Conservation (phyloP, 1,140 invertebrate genomes). For the Tribolium castaneum region DNA sequence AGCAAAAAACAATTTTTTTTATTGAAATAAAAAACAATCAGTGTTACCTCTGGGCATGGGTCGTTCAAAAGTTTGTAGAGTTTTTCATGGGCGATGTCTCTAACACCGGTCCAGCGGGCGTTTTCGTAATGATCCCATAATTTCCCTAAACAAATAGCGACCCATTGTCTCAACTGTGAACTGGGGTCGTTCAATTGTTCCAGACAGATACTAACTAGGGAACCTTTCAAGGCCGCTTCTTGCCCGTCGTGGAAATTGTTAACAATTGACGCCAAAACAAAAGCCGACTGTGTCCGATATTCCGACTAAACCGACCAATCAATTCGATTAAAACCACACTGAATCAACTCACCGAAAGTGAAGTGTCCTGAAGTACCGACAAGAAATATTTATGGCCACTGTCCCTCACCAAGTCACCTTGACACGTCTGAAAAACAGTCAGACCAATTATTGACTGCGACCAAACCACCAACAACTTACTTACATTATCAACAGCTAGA, state of each 20-base stretch:
- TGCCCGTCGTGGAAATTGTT: slow-evolving; percentile 88
- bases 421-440: slow-evolving; percentile 80
- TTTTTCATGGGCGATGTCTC: slow-evolving; percentile 97
- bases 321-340: neutral
- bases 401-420: slow-evolving; percentile 95
- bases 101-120: slow-evolving; percentile 94
- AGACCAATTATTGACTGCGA: neutral
- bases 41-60: slow-evolving; percentile 81
- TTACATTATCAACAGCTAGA: slow-evolving; percentile 93
- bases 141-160: slow-evolving; percentile 92
- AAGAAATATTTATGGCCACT: slow-evolving; percentile 96
- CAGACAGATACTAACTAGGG: slow-evolving; percentile 88
- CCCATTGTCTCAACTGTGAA: slow-evolving; percentile 86
- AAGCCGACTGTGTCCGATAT: slow-evolving; percentile 89
- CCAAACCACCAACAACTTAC: slow-evolving; percentile 59
- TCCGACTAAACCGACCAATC: slow-evolving; percentile 72
- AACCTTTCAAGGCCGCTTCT: slow-evolving; percentile 87
- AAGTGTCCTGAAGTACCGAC: slow-evolving; percentile 85
- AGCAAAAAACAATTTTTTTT: slow-evolving; percentile 33
- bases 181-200: slow-evolving; percentile 77
- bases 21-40: slow-evolving; percentile 1
- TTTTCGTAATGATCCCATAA: slow-evolving; percentile 94
- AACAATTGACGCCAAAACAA: slow-evolving; percentile 93
- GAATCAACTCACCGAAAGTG: slow-evolving; percentile 76
- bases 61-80: slow-evolving; percentile 84